A percentile compares a stretch with the other conserved stretches of the same genome.
These are phyloP conservation scores for Phengaris arion DNA, from an alignment of 2,888 invertebrate genomes.

Conservation along the genomic window DNA sequence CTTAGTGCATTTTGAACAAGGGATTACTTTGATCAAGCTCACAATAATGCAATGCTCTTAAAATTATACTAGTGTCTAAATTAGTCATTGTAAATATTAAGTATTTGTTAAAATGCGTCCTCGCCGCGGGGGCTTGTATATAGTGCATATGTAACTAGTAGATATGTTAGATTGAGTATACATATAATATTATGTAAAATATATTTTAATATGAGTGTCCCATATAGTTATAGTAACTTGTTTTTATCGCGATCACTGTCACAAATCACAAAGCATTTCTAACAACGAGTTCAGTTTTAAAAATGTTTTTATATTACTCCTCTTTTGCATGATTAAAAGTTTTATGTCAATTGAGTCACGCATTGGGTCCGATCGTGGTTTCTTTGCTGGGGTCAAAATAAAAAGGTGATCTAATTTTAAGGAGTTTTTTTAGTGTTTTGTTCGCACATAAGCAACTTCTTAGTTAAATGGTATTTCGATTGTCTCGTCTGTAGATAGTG, in stretches of 20 bases:
- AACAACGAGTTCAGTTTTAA: slow-evolving; percentile 59
- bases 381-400: slow-evolving; percentile 47
- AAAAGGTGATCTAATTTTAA: slow-evolving; percentile 31
- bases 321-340: slow-evolving; percentile 61
- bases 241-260: slow-evolving; percentile 72
- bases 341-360: slow-evolving; percentile 59
- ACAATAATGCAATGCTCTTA: slow-evolving; percentile 73
- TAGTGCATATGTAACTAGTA: slow-evolving; percentile 69
- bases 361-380: slow-evolving; percentile 51
- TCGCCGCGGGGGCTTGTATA: slow-evolving; percentile 71
- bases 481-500: slow-evolving; percentile 28
- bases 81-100: slow-evolving; percentile 78
- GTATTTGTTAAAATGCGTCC: slow-evolving; percentile 66
- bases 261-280: slow-evolving; percentile 75
- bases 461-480: slow-evolving; percentile 31
- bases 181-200: slow-evolving; percentile 73
- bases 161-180: slow-evolving; percentile 68
- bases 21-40: slow-evolving; percentile 73
- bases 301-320: slow-evolving; percentile 59
- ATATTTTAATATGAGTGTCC: slow-evolving; percentile 73
- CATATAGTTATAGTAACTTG: slow-evolving; percentile 58
- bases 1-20: slow-evolving; percentile 57
- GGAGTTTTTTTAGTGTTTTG: slow-evolving; percentile 32
- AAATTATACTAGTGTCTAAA: slow-evolving; percentile 59
- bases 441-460: slow-evolving; percentile 35